These are phyloP conservation scores for Ectemnius cavifrons DNA, from an alignment of 2,888 invertebrate species.

Conservation along the genomic window DNA sequence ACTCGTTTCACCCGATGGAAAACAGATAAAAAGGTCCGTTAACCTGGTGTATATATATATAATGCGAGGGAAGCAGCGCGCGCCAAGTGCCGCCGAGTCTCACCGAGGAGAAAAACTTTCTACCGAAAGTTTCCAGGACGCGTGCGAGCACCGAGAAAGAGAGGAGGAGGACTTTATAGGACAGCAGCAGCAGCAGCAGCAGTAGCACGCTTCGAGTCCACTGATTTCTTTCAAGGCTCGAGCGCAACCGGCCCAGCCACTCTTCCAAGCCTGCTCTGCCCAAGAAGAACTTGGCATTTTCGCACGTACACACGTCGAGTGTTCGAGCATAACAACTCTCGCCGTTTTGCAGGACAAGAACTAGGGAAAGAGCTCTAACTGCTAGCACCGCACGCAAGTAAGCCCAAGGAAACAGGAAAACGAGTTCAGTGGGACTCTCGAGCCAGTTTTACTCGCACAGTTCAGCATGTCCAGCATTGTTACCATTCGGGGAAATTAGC, in stretches of 20 bases:
- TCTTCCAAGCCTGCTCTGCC: not conserved
- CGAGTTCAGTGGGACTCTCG: too few relatives aligned
- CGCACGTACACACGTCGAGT: conserved; percentile 30
- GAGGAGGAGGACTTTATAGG: conserved; percentile 65
- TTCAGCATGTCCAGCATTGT: too few relatives aligned
- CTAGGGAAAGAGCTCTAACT: too few relatives aligned
- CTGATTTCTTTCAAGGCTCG: conserved; percentile 65
- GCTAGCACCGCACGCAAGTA: too few relatives aligned
- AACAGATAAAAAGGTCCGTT: conserved; percentile 64
- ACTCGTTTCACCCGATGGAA: conserved; percentile 64
- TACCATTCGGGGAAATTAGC: too few relatives aligned
- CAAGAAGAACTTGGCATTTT: conserved; percentile 55
- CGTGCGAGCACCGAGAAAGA: not conserved
- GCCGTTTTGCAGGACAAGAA: not conserved
- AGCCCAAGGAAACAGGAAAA: too few relatives aligned
- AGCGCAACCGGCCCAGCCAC: not conserved
- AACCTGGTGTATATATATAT: conserved; percentile 28
- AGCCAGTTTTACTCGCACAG: too few relatives aligned
- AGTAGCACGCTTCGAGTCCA: conserved; percentile 43
- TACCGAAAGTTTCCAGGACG: conserved; percentile 62
- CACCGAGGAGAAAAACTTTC: conserved; percentile 54
- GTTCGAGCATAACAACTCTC: conserved; percentile 17
- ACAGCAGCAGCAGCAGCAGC: conserved; percentile 42
- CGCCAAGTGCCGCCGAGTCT: conserved; percentile 8
- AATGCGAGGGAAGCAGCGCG: too few relatives aligned